Percentiles rank a stretch among this genome's conserved stretches.
These are phyloP conservation scores for Macaca mulatta DNA, from an alignment of 2,113 vertebrate species.

Conservation along the genomic window DNA sequence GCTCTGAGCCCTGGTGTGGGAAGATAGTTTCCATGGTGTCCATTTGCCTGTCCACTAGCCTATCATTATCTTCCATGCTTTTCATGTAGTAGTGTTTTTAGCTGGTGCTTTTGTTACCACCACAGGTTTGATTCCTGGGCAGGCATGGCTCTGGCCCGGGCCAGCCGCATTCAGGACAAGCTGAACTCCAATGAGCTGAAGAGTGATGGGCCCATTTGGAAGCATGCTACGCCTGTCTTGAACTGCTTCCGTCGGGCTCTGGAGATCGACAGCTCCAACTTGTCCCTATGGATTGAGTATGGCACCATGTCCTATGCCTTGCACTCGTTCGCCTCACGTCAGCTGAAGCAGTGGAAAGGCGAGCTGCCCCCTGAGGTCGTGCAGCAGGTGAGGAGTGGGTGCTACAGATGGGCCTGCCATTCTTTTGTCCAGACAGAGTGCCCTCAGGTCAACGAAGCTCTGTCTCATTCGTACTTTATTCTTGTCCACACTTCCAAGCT, in stretches of 20 bases:
- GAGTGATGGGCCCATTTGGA: conserved; percentile 97
- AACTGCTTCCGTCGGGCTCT: conserved; percentile 96
- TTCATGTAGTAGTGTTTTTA: neutral
- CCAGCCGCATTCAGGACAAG: conserved; percentile 98
- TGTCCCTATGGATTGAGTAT: conserved; percentile 97
- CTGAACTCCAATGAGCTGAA: conserved; percentile 98
- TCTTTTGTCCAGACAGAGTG: neutral
- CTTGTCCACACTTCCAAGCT: neutral
- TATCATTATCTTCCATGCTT: neutral
- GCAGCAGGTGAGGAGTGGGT: conserved; percentile 89
- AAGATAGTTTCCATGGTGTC: neutral
- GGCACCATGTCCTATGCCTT: conserved; percentile 93
- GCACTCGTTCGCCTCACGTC: conserved; percentile 95
- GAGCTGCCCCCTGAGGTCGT: conserved; percentile 92
- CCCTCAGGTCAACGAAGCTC: neutral
- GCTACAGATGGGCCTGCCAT: neutral
- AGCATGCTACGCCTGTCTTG: conserved; percentile 93
- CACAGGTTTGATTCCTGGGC: conserved; percentile 98
- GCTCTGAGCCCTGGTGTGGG: neutral
- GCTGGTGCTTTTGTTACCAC: neutral
- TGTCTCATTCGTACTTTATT: neutral
- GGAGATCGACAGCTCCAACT: conserved; percentile 95
- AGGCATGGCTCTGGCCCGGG: conserved; percentile 97
- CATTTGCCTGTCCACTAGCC: too few relatives aligned
- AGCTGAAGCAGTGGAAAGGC: conserved; percentile 94